Evolutionary conservation across 2,888 invertebrate genomes (phyloP).

Genomic region (Melieria omissa): DNA sequence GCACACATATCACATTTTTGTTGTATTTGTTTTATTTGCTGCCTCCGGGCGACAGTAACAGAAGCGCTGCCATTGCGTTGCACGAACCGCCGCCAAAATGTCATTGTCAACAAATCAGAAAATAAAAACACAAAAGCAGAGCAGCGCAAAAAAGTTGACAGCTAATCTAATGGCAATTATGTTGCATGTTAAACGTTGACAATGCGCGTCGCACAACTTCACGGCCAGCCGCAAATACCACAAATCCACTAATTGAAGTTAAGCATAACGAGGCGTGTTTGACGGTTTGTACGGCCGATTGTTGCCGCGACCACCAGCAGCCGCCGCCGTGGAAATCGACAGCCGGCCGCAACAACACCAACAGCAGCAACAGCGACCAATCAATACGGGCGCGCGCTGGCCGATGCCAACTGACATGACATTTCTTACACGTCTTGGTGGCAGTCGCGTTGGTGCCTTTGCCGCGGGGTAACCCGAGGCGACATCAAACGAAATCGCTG

Average conservation of each 20-base stretch:
- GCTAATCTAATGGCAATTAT: constrained; percentile 61
- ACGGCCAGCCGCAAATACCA: constrained; percentile 15
- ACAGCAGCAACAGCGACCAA: no score
- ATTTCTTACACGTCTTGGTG: no score
- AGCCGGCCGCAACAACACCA: no score
- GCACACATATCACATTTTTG: background rate
- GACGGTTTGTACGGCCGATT: background rate
- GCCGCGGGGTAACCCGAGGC: constrained; percentile 43
- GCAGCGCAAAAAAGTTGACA: constrained; percentile 53
- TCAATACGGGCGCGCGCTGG: no score
- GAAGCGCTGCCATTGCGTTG: background rate
- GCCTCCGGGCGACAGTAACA: background rate
- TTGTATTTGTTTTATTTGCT: background rate
- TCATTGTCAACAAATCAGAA: constrained; percentile 56
- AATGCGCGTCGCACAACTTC: background rate
- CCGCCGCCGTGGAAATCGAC: no score
- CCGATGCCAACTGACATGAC: no score
- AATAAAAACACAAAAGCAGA: constrained; percentile 36
- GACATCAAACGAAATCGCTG: constrained; percentile 51
- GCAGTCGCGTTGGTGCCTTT: no score
- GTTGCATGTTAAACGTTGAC: constrained; percentile 26
- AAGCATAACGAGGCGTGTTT: constrained; percentile 50
- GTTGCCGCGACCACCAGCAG: background rate
- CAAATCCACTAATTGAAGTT: constrained; percentile 53
- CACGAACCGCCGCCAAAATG: constrained; percentile 42